These are phyloP conservation scores for Eudasyphora cyanicolor DNA, from an alignment of 2,888 invertebrate species.

Conservation along the genomic window DNA sequence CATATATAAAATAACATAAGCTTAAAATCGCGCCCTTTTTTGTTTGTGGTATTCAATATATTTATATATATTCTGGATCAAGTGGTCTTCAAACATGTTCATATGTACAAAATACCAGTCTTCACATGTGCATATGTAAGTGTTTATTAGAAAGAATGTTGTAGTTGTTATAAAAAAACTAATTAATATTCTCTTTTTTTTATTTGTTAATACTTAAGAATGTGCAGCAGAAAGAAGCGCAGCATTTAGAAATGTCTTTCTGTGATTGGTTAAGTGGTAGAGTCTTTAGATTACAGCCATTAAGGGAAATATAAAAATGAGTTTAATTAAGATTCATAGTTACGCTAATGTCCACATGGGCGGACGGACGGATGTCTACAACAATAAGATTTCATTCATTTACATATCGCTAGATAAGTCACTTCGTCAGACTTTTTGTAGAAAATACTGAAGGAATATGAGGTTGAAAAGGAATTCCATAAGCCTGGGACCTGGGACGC, in stretches of 20 bases:
- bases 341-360: too few relatives aligned
- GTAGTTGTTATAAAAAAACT: background rate
- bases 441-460: too few relatives aligned
- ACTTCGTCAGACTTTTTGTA: too few relatives aligned
- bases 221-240: background rate
- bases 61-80: background rate
- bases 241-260: background rate
- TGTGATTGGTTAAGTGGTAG: background rate
- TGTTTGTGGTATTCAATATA: background rate
- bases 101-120: background rate
- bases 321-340: background rate
- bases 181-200: background rate
- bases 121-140: background rate
- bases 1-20: background rate
- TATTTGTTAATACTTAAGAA: background rate
- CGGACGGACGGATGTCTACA: too few relatives aligned
- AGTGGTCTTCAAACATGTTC: background rate
- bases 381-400: too few relatives aligned
- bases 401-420: too few relatives aligned
- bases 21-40: slow-evolving; percentile 5
- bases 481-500: too few relatives aligned
- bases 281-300: background rate
- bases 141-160: background rate
- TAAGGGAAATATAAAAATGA: background rate
- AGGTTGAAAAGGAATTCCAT: too few relatives aligned